Evolutionary conservation across 2,797 vertebrate genomes (phyloP).

Genomic region (Danio aesculapii): DNA sequence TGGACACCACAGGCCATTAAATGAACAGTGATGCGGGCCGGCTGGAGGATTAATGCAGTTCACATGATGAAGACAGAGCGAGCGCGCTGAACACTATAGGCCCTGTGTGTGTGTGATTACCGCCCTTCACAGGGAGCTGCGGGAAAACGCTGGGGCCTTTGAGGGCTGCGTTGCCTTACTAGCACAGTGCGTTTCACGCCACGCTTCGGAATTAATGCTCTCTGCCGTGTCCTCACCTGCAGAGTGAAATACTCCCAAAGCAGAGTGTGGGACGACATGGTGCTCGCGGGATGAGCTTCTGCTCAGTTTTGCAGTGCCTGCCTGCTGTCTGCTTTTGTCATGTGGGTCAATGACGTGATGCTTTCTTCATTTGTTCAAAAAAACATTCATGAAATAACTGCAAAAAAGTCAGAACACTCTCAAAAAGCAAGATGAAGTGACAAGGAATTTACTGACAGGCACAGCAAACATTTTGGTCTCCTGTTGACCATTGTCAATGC

Average conservation of each 20-base stretch:
- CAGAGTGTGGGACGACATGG: background rate
- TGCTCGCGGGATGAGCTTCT: conserved; percentile 15
- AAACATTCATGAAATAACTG: background rate
- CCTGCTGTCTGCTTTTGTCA: background rate
- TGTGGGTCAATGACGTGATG: background rate
- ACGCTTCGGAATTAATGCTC: conserved; percentile 9
- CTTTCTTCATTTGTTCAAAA: conserved; percentile 3
- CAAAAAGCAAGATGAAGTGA: too few relatives aligned
- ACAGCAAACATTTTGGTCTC: too few relatives aligned
- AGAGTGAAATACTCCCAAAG: conserved; percentile 14
- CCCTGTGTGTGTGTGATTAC: conserved; percentile 58
- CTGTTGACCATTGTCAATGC: too few relatives aligned
- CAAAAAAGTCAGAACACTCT: too few relatives aligned
- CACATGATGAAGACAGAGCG: conserved; percentile 68
- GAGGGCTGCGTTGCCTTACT: conserved; percentile 13
- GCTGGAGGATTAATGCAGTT: conserved; percentile 71
- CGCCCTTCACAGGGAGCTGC: conserved; percentile 24
- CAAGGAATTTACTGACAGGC: too few relatives aligned
- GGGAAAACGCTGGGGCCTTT: background rate
- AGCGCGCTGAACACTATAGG: conserved; percentile 23
- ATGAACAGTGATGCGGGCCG: conserved; percentile 75
- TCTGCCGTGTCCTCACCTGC: background rate
- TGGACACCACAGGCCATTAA: conserved; percentile 74
- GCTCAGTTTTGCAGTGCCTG: background rate
- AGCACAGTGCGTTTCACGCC: background rate